Evolutionary conservation across 2,797 vertebrate genomes (phyloP).

Genomic region (Chaenodraco wilsoni): DNA sequence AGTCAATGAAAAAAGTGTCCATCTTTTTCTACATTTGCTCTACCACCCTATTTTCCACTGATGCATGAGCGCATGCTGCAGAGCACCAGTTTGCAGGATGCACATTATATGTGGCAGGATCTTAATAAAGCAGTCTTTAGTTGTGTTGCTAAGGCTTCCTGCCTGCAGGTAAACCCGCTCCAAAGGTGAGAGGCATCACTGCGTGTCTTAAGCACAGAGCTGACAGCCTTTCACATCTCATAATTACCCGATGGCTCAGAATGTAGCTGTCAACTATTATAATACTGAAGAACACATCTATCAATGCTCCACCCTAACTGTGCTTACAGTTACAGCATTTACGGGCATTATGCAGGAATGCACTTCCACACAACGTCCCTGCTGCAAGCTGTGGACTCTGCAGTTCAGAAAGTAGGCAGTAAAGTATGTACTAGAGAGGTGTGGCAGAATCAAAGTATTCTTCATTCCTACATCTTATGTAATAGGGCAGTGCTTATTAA

Average conservation of each 20-base stretch:
- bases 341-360: constrained; percentile 3
- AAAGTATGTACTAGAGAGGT: background rate
- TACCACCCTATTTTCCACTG: background rate
- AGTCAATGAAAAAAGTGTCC: background rate
- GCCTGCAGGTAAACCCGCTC: constrained; percentile 23
- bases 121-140: background rate
- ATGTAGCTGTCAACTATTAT: background rate
- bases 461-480: background rate
- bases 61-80: background rate
- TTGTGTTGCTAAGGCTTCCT: background rate
- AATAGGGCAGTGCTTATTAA: too few species aligned
- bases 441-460: background rate
- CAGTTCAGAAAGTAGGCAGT: background rate
- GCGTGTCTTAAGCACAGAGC: background rate
- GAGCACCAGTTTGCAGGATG: constrained; percentile 4
- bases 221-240: constrained; percentile 36
- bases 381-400: constrained; percentile 9
- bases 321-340: background rate
- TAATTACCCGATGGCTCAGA: background rate
- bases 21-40: background rate
- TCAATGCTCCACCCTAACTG: background rate
- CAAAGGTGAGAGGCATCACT: constrained; percentile 45
- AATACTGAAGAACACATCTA: background rate
- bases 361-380: fast-evolving
- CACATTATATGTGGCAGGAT: constrained; percentile 4